Conservation (phyloP, 2,113 vertebrate species). For the Siphamia tubifer region DNA sequence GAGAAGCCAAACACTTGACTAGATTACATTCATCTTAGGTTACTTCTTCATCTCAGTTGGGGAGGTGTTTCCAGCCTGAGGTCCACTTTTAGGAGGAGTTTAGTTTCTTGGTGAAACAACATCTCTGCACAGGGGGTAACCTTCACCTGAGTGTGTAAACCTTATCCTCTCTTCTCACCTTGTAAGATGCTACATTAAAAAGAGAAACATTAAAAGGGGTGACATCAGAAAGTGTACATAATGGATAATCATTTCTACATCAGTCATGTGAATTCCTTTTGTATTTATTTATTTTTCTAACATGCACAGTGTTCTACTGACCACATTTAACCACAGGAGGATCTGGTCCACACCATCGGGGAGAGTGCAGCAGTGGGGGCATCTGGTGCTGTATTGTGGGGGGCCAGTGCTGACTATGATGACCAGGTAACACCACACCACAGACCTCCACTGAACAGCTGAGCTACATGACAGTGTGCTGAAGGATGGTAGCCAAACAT, state of each 20-base stretch:
- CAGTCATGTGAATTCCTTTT: not conserved
- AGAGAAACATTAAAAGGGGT: not conserved
- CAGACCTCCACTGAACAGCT: constrained; percentile 23
- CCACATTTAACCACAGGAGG: constrained; percentile 34
- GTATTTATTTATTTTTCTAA: no score
- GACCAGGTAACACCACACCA: constrained; percentile 61
- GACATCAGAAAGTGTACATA: not conserved
- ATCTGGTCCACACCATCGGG: constrained; percentile 64
- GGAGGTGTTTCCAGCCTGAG: constrained; percentile 23
- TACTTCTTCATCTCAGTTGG: constrained; percentile 24
- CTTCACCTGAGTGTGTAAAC: constrained; percentile 14
- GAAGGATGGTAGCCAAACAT: not conserved
- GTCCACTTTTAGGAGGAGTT: constrained; percentile 48
- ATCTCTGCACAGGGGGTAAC: constrained; percentile 37
- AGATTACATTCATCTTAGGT: constrained; percentile 50
- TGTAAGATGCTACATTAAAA: not conserved
- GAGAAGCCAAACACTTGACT: constrained; percentile 16
- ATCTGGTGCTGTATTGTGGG: constrained; percentile 63
- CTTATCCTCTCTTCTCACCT: constrained; percentile 26
- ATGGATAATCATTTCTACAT: not conserved
- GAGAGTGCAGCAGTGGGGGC: constrained; percentile 63
- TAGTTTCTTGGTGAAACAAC: constrained; percentile 67
- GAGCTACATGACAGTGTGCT: constrained; percentile 5
- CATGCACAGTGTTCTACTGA: not conserved
- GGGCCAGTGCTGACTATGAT: constrained; percentile 54